Base-by-base conservation (phyloP, 2,113 vertebrate genomes). In the Haemorhous mexicanus region DNA sequence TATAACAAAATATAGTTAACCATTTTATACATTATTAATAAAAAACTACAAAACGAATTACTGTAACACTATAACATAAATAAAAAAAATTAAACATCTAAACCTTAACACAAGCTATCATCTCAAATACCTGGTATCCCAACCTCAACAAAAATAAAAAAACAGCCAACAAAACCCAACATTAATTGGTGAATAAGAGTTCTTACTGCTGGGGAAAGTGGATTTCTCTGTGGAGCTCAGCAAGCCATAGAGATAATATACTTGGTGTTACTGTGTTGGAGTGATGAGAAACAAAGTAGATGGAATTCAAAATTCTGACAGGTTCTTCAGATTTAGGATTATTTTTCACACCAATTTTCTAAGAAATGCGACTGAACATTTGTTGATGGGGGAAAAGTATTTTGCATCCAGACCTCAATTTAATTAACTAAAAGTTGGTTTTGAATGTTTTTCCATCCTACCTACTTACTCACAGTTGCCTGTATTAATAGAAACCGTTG, bases 371-470 rank as follows among this genome's bases (percentile, higher is more conserved):
- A 85, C 79, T 39, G 75, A 96, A 83, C 70, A 81, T 92, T 96
- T 95, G 76, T 90, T 62, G 89, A 85, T 69, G 68, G 69, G 84
- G 83, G 72, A 63, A 89, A 95, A 94, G 87, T 79, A 78, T 92
- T 95, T 95, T 96, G 55, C 86, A 94, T 82, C 79, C 84, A 93
- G 75, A 92, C 84, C 37, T 96, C 95, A 88, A 92, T 90, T 96
- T 91, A 97, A 96, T 97, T 96, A 97, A 95, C 62, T 61, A 64
- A 89, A 97, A 96, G 83, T 94, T 96, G 87, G 52, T 96, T 94
- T 69, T 89, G 56, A 90, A 76, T 96, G 64, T 83, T 95, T 96
- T 93, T 97, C 44, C 85, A 88, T 91, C 88, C 90, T 97, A 96
- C 90, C 95, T 97, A 94, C 92, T 95, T 97, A 55, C 86, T 96